A percentile compares a stretch with the other conserved stretches of the same genome.
phyloP scores from a whole-genome alignment of 2,888 invertebrate species.

The Meghimatium bilineatum region DNA sequence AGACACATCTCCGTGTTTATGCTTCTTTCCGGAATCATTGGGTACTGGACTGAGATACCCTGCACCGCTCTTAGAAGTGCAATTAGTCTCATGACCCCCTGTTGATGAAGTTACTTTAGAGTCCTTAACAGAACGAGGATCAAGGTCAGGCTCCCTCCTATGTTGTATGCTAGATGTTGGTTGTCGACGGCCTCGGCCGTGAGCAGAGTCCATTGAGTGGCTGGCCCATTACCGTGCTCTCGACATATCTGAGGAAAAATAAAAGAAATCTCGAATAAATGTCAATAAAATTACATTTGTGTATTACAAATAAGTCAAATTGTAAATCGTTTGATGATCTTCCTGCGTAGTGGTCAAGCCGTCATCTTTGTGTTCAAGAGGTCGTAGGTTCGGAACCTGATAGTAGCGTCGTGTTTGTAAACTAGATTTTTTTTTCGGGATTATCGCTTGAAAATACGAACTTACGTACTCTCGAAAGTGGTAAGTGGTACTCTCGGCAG shows the following conservation, averaged over 20 bases:
- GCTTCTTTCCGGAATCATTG: background rate
- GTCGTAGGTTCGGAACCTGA: too few relatives aligned
- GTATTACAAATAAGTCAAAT: too few relatives aligned
- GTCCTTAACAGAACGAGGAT: constrained; percentile 12
- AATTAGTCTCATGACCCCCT: background rate
- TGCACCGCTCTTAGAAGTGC: background rate
- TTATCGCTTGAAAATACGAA: too few relatives aligned
- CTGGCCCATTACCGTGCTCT: constrained; percentile 45
- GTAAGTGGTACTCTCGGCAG: too few relatives aligned
- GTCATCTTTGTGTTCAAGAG: too few relatives aligned
- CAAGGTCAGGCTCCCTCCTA: constrained; percentile 10
- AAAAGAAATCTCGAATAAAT: background rate
- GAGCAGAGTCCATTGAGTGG: constrained; percentile 39
- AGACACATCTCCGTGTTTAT: constrained; percentile 20
- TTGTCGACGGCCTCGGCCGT: constrained; percentile 45
- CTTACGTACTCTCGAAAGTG: too few relatives aligned
- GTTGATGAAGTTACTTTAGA: background rate
- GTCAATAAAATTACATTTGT: background rate
- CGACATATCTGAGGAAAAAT: constrained; percentile 31
- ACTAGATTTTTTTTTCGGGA: too few relatives aligned
- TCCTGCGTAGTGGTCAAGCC: too few relatives aligned
- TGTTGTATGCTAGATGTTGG: constrained; percentile 14
- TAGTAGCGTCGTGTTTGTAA: too few relatives aligned
- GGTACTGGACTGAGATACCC: background rate
- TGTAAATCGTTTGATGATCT: too few relatives aligned